phyloP scores from a whole-genome alignment of 2,797 vertebrate species.

The Chaetodon trifasciatus region DNA sequence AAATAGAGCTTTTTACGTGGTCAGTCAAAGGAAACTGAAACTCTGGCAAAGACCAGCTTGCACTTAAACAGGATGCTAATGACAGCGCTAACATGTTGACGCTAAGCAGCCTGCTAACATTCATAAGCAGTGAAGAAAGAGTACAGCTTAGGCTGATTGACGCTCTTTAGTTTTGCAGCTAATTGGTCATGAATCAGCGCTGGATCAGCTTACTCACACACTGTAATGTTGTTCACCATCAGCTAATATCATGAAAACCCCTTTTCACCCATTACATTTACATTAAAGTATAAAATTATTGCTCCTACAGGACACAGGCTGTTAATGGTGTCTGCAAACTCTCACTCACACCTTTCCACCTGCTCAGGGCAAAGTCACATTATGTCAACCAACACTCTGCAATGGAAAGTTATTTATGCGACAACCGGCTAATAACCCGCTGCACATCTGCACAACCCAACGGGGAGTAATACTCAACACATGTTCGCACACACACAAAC shows the following conservation, averaged over 20 bases:
- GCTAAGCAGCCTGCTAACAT: too few species aligned
- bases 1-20: neutral
- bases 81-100: too few species aligned
- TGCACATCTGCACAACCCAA: slow-evolving; percentile 36
- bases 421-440: slow-evolving; percentile 18
- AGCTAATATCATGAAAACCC: too few species aligned
- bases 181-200: too few species aligned
- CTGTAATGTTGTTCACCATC: too few species aligned
- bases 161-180: too few species aligned
- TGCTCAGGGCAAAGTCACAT: slow-evolving; percentile 20
- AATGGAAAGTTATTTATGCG: neutral
- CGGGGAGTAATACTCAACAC: slow-evolving; percentile 35
- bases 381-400: neutral
- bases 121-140: too few species aligned
- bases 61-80: too few species aligned
- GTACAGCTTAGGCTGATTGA: too few species aligned
- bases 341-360: slow-evolving; percentile 10
- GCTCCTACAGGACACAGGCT: neutral
- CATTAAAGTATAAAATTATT: too few species aligned
- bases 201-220: too few species aligned
- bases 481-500: slow-evolving; percentile 46
- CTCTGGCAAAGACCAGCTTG: neutral
- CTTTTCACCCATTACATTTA: too few species aligned
- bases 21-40: slow-evolving; percentile 14
- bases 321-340: neutral